phyloP scores from a whole-genome alignment of 53 echinoderm and acorn worm species.

The Astropecten irregularis region DNA sequence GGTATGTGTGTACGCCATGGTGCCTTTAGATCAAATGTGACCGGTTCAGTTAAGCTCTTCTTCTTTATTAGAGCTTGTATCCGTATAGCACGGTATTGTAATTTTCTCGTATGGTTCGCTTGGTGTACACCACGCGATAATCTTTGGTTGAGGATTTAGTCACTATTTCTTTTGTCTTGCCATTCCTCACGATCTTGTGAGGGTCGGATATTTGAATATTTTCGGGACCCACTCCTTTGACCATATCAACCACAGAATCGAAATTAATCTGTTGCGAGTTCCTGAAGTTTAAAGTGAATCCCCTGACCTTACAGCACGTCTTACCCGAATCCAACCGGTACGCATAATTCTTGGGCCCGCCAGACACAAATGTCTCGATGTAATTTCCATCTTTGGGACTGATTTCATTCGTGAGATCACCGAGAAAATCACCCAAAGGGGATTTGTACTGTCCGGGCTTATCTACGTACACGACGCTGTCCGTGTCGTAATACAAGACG shows the following conservation, averaged over 20 bases:
- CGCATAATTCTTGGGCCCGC: constrained; percentile 71
- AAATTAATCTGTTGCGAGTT: constrained; percentile 61
- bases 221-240: constrained; percentile 26
- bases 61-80: not conserved
- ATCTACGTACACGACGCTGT: constrained; percentile 64
- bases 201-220: not conserved
- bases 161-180: constrained; percentile 27
- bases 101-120: constrained; percentile 47
- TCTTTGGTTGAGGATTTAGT: constrained; percentile 49
- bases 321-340: constrained; percentile 66
- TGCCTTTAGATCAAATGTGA: not conserved
- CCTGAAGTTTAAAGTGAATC: constrained; percentile 58
- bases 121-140: constrained; percentile 72
- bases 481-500: constrained; percentile 56
- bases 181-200: constrained; percentile 43
- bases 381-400: constrained; percentile 52
- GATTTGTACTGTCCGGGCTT: constrained; percentile 48
- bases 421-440: constrained; percentile 48
- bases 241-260: constrained; percentile 61
- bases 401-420: constrained; percentile 72
- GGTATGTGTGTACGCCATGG: not conserved
- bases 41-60: not conserved
- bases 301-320: constrained; percentile 66
- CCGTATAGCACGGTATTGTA: constrained; percentile 65
- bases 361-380: constrained; percentile 66